These are phyloP conservation scores for Patella vulgata DNA, from an alignment of 1,140 invertebrate species.

Conservation along the genomic window DNA sequence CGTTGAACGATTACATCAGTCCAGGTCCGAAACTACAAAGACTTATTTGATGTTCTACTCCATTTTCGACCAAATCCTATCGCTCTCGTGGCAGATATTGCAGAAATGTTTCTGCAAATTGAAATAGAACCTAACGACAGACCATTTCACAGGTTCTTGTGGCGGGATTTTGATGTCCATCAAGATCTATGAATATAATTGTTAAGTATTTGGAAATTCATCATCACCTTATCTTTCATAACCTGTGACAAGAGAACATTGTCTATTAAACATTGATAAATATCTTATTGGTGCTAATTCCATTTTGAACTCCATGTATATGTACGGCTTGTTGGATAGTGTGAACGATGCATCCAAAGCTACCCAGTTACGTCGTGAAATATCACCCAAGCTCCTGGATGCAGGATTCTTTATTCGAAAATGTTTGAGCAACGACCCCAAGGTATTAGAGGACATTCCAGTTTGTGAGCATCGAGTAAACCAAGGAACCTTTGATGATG, in stretches of 20 bases:
- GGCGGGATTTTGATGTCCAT: neutral
- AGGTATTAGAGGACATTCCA: slow-evolving; percentile 16
- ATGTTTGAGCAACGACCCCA: slow-evolving; percentile 19
- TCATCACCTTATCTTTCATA: slow-evolving; percentile 21
- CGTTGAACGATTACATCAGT: slow-evolving; percentile 30
- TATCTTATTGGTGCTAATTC: neutral
- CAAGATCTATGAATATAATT: slow-evolving; percentile 20
- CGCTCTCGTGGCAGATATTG: slow-evolving; percentile 28
- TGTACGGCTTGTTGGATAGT: too few relatives aligned
- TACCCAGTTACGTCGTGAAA: too few relatives aligned
- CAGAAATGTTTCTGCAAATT: slow-evolving; percentile 28
- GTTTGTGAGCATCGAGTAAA: slow-evolving; percentile 11
- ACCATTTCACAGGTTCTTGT: slow-evolving; percentile 20
- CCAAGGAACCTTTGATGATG: slow-evolving; percentile 10
- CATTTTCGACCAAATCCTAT: slow-evolving; percentile 34
- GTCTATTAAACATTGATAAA: too few relatives aligned
- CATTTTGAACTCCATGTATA: slow-evolving; percentile 1
- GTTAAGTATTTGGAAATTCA: slow-evolving; percentile 22
- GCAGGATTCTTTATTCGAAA: too few relatives aligned
- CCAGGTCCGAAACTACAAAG: slow-evolving; percentile 61
- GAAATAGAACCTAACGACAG: slow-evolving; percentile 7
- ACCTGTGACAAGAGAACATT: slow-evolving; percentile 1
- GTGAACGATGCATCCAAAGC: too few relatives aligned
- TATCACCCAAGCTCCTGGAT: too few relatives aligned
- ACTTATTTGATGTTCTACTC: slow-evolving; percentile 37